These are phyloP conservation scores for Phalera bucephala DNA, from an alignment of 2,888 invertebrate species.

Conservation along the genomic window DNA sequence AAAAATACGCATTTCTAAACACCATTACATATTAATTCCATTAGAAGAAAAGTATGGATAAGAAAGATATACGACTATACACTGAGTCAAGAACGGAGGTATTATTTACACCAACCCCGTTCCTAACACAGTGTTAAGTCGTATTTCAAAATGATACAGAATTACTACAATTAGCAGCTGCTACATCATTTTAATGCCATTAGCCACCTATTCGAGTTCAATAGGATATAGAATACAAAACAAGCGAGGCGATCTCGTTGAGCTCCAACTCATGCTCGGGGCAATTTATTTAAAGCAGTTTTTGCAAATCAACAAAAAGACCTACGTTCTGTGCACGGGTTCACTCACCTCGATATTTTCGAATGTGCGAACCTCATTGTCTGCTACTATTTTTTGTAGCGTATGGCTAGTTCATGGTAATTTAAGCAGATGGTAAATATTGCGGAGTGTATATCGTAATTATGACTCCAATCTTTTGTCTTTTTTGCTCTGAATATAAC, in stretches of 20 bases:
- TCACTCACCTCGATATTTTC: slow-evolving; percentile 73
- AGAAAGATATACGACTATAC: too few relatives aligned
- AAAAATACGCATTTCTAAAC: too few relatives aligned
- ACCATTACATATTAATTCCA: too few relatives aligned
- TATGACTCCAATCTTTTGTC: slow-evolving; percentile 9
- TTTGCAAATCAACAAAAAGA: slow-evolving; percentile 71
- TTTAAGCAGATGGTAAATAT: slow-evolving; percentile 52
- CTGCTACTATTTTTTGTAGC: slow-evolving; percentile 70
- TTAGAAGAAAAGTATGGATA: too few relatives aligned
- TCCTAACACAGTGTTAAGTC: background rate
- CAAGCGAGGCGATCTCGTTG: slow-evolving; percentile 32
- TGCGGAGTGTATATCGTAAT: slow-evolving; percentile 24
- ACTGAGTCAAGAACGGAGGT: too few relatives aligned
- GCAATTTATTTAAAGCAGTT: slow-evolving; percentile 63
- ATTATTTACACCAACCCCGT: too few relatives aligned
- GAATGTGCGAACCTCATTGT: slow-evolving; percentile 78
- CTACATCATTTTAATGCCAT: slow-evolving; percentile 25
- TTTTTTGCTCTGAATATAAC: slow-evolving; percentile 6
- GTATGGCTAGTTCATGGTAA: slow-evolving; percentile 65
- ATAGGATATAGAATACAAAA: slow-evolving; percentile 29
- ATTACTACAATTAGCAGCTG: slow-evolving; percentile 20
- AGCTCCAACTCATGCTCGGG: slow-evolving; percentile 52
- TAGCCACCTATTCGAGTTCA: slow-evolving; percentile 28
- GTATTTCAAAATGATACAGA: background rate
- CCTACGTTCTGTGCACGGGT: slow-evolving; percentile 58